Percentiles rank a stretch among this genome's conserved stretches.
Conservation (phyloP, 2,888 invertebrate species). For the Oeneis ivallda region DNA sequence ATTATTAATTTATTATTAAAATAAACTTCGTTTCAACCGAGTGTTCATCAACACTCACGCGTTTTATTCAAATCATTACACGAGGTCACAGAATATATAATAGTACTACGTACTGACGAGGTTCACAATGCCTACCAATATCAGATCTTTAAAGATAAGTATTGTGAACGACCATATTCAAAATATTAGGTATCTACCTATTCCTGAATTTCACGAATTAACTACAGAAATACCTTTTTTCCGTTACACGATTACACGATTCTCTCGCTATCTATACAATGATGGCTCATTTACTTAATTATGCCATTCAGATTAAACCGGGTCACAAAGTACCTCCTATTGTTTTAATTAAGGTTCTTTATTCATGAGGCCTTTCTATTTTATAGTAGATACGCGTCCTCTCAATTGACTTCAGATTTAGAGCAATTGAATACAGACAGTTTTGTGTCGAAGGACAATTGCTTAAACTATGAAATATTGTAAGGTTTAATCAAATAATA, state of each 20-base stretch:
- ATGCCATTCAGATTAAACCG: constrained; percentile 5
- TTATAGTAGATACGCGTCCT: constrained; percentile 14
- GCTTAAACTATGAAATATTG: constrained; percentile 63
- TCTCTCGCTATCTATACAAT: not conserved
- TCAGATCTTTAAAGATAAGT: too few species aligned
- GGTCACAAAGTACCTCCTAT: not conserved
- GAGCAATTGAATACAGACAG: constrained; percentile 53
- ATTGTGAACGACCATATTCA: too few species aligned
- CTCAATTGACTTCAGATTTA: constrained; percentile 22
- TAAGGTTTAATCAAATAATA: constrained; percentile 49
- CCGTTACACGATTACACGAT: not conserved
- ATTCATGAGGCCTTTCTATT: constrained; percentile 20
- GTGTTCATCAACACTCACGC: too few species aligned
- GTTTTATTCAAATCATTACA: too few species aligned
- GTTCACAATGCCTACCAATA: too few species aligned
- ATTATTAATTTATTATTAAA: too few species aligned
- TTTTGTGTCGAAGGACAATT: constrained; percentile 51
- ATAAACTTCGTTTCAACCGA: too few species aligned
- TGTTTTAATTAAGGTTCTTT: constrained; percentile 12
- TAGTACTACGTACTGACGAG: too few species aligned
- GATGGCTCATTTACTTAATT: constrained; percentile 3
- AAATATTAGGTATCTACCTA: not conserved
- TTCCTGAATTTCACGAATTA: not conserved
- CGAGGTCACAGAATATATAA: too few species aligned
- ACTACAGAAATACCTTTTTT: not conserved